A percentile compares a stretch with the other conserved stretches of the same genome.
phyloP scores from a whole-genome alignment of 1,140 invertebrate species.

The Hylyphantes graminicola region DNA sequence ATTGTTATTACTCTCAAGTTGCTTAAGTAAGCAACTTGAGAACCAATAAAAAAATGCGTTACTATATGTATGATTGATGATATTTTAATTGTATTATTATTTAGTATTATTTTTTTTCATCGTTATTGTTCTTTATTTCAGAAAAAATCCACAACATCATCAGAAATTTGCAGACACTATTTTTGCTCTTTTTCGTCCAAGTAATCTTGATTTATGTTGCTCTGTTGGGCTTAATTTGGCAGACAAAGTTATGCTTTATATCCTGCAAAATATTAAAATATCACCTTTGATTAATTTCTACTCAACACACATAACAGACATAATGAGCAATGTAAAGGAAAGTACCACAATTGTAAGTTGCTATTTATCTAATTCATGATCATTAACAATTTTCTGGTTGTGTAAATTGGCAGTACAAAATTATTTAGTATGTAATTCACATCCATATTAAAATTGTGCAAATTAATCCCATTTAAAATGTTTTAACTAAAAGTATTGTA shows the following conservation, averaged over 20 bases:
- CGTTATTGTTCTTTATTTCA: conserved; percentile 1
- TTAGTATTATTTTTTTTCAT: neutral
- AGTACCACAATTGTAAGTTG: conserved; percentile 22
- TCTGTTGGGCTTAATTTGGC: conserved; percentile 10
- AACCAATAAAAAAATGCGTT: too few species aligned
- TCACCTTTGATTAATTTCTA: conserved; percentile 42
- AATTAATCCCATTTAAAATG: too few species aligned
- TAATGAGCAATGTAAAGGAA: conserved; percentile 32
- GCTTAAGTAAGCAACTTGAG: too few species aligned
- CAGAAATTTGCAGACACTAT: conserved; percentile 18
- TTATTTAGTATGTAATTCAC: too few species aligned
- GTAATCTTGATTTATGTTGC: neutral
- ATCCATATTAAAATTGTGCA: too few species aligned
- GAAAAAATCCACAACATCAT: conserved; percentile 10
- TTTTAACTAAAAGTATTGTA: too few species aligned
- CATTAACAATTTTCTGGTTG: neutral
- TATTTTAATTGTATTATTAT: neutral
- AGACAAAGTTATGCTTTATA: conserved; percentile 12
- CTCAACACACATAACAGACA: conserved; percentile 30
- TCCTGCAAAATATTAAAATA: conserved; percentile 29
- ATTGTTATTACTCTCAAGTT: too few species aligned
- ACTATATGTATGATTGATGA: neutral
- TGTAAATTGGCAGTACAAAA: too few species aligned
- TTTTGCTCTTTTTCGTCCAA: conserved; percentile 6
- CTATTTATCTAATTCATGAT: neutral